A percentile compares a stretch with the other conserved stretches of the same genome.
Conservation (phyloP, 2,888 invertebrate genomes). For the Melinopterus prodromus region DNA sequence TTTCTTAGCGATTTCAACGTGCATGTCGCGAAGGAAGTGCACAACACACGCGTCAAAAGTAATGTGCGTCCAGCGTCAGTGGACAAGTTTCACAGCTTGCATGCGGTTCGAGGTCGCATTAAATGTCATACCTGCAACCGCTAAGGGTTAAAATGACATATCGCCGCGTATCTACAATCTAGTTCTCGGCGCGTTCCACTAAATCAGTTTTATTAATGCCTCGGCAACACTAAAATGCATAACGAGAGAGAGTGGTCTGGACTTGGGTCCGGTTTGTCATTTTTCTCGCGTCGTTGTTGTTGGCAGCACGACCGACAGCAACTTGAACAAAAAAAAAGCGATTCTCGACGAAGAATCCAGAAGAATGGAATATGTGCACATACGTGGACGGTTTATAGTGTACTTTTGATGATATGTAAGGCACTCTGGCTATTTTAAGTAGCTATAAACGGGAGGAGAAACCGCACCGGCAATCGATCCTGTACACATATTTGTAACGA, state of each 20-base stretch:
- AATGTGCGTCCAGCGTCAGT: not conserved
- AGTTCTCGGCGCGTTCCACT: constrained; percentile 31
- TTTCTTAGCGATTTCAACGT: not conserved
- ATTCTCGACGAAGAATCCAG: not conserved
- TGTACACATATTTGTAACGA: not conserved
- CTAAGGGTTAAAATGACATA: constrained; percentile 27
- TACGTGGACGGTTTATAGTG: not conserved
- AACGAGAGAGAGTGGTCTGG: constrained; percentile 20
- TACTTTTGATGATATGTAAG: not conserved
- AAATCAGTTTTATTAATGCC: constrained; percentile 38
- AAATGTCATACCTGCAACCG: constrained; percentile 18
- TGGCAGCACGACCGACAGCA: constrained; percentile 4
- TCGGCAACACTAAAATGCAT: constrained; percentile 30
- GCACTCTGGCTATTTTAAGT: not conserved
- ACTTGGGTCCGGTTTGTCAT: not conserved
- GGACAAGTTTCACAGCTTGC: constrained; percentile 4
- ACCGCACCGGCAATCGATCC: not conserved
- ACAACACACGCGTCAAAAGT: constrained; percentile 4
- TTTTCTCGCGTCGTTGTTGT: not conserved
- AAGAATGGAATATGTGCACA: constrained; percentile 4
- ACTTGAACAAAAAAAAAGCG: not conserved
- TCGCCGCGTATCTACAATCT: constrained; percentile 26
- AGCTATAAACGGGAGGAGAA: constrained; percentile 4
- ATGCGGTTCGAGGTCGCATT: not conserved
- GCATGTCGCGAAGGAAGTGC: not conserved